Percentiles rank a stretch among this genome's conserved stretches.
These are phyloP conservation scores for Zaprionus tsacasi DNA, from an alignment of 1,140 invertebrate species.

Conservation along the genomic window DNA sequence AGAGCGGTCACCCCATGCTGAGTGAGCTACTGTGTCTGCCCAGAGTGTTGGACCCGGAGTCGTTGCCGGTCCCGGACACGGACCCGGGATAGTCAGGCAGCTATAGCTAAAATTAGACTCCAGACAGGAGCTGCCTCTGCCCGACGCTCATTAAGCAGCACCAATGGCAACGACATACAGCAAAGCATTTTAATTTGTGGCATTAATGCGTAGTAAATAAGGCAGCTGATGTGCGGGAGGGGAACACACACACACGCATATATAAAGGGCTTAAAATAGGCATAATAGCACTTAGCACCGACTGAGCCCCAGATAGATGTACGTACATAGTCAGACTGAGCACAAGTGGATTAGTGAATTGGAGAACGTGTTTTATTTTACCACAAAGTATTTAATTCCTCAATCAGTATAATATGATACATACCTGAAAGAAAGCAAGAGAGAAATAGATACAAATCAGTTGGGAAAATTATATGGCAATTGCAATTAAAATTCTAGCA, in stretches of 20 bases:
- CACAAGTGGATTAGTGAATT: constrained; percentile 26
- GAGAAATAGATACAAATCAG: constrained; percentile 8
- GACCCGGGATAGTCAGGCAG: constrained; percentile 25
- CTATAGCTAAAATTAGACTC: constrained; percentile 76
- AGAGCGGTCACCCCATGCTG: constrained; percentile 75
- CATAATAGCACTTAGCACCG: constrained; percentile 39
- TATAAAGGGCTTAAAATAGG: constrained; percentile 44
- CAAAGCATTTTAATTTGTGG: constrained; percentile 74
- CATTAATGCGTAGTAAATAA: constrained; percentile 72
- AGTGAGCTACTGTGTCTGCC: constrained; percentile 43
- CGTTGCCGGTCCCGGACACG: constrained; percentile 13
- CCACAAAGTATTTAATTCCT: constrained; percentile 13
- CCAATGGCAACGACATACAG: constrained; percentile 44
- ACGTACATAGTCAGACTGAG: neutral
- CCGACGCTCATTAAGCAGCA: constrained; percentile 56
- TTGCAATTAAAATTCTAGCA: neutral
- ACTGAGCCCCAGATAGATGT: constrained; percentile 17
- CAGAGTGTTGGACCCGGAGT: constrained; percentile 6
- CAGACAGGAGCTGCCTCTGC: constrained; percentile 55
- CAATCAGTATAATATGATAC: constrained; percentile 27
- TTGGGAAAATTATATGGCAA: neutral
- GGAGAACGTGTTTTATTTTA: neutral
- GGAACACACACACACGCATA: constrained; percentile 4
- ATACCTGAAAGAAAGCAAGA: constrained; percentile 57
- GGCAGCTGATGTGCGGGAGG: neutral